Evolutionary conservation across 2,113 vertebrate genomes (phyloP), one percentile per base, ranked within the genome.

Genomic region (Illadopsis cleaveri): DNA sequence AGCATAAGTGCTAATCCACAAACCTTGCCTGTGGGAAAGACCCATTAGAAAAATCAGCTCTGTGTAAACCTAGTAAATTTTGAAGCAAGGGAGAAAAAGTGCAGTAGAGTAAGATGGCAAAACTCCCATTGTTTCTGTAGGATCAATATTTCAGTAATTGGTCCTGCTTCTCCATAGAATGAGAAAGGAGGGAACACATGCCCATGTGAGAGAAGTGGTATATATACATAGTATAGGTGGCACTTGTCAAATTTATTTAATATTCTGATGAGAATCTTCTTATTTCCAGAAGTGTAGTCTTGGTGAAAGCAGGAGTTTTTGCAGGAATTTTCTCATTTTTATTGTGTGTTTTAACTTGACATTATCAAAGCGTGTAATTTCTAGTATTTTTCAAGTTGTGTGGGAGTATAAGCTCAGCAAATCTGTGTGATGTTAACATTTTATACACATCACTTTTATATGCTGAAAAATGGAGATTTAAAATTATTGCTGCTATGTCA

Each of bases 1-100:
- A 66, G 6, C 1, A 4, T 5, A 9, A 38, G 4, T 5, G 12
- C 38, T 42, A 54, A 17, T 48, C 28, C 0, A 3, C 31, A 82
- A 22, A 51, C 5, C 11, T 68, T 72, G 28, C 40, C 20, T 42
- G 6, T 15, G 28, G 33, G 37, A 89, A 73, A 35, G 20, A 53
- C 2, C 11, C 15, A 8, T 71, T 15, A 54, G n/a, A 42, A 72
- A 82, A 91, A 77, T 17, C 4, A 76, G 6, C 9, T 57, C 10
- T 65, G 12, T 68, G 33, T 30, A 75, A 64, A 10, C 7, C 20
- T 12, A 21, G 8, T 4, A 24, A 58, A 51, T 42, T 37, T 47
- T 58, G 42, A 83, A 87, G 9, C 8, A 23, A 35, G 3, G 30
- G 17, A 1, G 16, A 18, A 61, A 62, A 35, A 48, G 10, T 37